Evolutionary conservation across 1,140 invertebrate species (phyloP), one percentile per base, ranked within the genome.

Genomic region (Aethina tumida): DNA sequence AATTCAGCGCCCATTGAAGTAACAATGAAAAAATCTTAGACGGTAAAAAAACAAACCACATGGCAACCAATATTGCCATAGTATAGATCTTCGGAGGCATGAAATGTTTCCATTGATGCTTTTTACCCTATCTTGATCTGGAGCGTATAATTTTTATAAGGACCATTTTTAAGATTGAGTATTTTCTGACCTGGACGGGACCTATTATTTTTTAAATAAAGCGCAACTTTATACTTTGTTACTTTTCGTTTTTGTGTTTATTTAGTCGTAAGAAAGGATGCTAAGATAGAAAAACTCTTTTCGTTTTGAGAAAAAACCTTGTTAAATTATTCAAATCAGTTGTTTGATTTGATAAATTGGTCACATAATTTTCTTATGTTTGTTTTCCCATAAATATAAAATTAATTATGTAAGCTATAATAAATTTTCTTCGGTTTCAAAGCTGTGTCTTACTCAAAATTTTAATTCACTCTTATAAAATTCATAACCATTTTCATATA

Each of bases 311-410:
- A 35, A 41, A 46, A 41, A 41, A n/a, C 33, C 44, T 46, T 39
- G 42, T 46, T 46, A 46, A 46, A 46, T 46, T 46, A 46, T 46
- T 46, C 30, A 46, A 46, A 46, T 46, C 42, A n/a, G n/a, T n/a
- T n/a, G n/a, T n/a, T n/a, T n/a, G n/a, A n/a, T n/a, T n/a, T n/a
- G n/a, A n/a, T n/a, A n/a, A n/a, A n/a, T n/a, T n/a, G n/a, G n/a
- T n/a, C n/a, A n/a, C n/a, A n/a, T n/a, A n/a, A n/a, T n/a, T n/a
- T n/a, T n/a, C n/a, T n/a, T n/a, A n/a, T n/a, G n/a, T n/a, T n/a
- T n/a, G n/a, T n/a, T n/a, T n/a, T n/a, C n/a, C n/a, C n/a, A n/a
- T n/a, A n/a, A n/a, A n/a, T n/a, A n/a, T n/a, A n/a, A n/a, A n/a
- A n/a, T n/a, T n/a, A n/a, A n/a, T n/a, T n/a, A n/a, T n/a, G n/a